Base-by-base conservation (phyloP, 2,113 vertebrate species). In the Tor tambroides region DNA sequence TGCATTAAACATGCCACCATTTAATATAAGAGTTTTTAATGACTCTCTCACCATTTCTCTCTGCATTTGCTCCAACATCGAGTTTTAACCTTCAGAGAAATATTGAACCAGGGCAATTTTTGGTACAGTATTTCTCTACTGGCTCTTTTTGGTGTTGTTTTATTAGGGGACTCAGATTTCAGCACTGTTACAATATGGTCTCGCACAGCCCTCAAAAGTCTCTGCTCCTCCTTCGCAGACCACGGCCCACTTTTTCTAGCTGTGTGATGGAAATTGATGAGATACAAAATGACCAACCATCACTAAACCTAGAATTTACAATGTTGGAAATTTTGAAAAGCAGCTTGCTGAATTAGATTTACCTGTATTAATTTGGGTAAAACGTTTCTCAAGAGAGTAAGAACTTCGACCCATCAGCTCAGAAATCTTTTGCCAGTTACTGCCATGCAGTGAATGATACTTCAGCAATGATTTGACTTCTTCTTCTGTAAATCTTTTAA, bases 351-450 rank as follows among this genome's bases (percentile, higher is more conserved):
- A 35, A 26, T n/a, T 49, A n/a, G 30, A 91, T 83, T 78, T 85
- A 94, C 21, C 71, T 1, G 21, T 41, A n/a, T 94, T 69, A 0
- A 92, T 11, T 7, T 77, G 61, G 10, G 30, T 0, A 14, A 91
- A 95, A 21, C 95, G 94, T 83, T 94, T 95, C 90, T 94, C 19
- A 7, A 95, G 5, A 0, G 94, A 23, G 6, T 30, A 82, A 0
- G 38, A 0, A n/a, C 94, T 95, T 51, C 95, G 93, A 26, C 82
- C 91, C 76, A 91, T 95, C 83, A 91, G 88, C 63, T 88, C 6
- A 3, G 94, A 85, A 56, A 95, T 95, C 6, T 0, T 71, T 32
- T 28, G 90, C 95, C 95, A 95, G 49, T 94, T 38, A 78, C 92
- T 94, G 2, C 95, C 94, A 19, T 95, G 80, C 67, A 91, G 76